phyloP scores from a whole-genome alignment of 2,888 invertebrate species.

The Latrodectus hesperus region DNA sequence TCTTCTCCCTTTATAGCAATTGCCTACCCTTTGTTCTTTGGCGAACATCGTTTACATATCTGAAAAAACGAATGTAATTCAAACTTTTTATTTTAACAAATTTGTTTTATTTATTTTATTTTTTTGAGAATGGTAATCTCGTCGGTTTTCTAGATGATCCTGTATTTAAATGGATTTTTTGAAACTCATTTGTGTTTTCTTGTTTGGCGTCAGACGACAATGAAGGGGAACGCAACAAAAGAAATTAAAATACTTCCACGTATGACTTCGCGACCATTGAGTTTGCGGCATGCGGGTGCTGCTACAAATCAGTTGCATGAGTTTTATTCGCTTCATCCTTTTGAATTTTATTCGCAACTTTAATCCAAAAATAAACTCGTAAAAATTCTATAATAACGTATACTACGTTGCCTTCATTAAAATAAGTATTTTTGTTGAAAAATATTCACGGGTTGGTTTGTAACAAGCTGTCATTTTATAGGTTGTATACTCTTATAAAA shows the following conservation, averaged over 20 bases:
- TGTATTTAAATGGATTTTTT: conserved; percentile 64
- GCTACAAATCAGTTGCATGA: background rate
- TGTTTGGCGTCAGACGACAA: conserved; percentile 40
- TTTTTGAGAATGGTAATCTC: conserved; percentile 20
- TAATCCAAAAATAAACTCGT: background rate
- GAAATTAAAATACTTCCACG: conserved; percentile 62
- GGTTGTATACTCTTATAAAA: no score
- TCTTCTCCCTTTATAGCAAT: conserved; percentile 56
- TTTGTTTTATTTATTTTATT: background rate
- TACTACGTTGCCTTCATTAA: no score
- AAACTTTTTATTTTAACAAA: conserved; percentile 18
- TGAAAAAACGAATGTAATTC: conserved; percentile 56
- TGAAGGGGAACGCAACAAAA: conserved; percentile 42
- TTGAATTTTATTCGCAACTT: background rate
- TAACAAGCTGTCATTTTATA: no score
- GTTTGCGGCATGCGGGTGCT: background rate
- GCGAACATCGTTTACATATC: conserved; percentile 66
- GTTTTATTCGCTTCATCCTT: background rate
- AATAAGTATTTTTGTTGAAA: no score
- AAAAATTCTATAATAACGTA: background rate
- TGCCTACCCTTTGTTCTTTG: conserved; percentile 52
- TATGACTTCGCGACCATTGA: conserved; percentile 31
- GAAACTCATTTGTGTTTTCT: conserved; percentile 49
- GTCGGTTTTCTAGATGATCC: conserved; percentile 13
- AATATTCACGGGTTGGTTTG: no score